A percentile compares a stretch with the other conserved stretches of the same genome.
These are phyloP conservation scores for Erynnis tages DNA, from an alignment of 2,888 invertebrate genomes.

Conservation along the genomic window DNA sequence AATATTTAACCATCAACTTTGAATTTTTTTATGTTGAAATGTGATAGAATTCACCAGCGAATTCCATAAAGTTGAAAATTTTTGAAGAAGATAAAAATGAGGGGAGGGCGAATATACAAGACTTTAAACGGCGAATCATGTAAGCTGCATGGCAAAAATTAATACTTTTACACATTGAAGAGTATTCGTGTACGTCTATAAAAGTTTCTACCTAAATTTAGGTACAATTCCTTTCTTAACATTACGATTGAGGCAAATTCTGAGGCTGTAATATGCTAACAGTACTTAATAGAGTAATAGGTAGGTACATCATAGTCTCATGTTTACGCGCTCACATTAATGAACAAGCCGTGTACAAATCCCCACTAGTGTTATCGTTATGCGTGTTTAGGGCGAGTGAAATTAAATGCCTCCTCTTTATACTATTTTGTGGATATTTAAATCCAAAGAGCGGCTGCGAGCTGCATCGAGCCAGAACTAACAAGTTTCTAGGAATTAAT, in stretches of 20 bases:
- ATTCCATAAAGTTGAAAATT: not conserved
- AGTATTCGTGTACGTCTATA: too few species aligned
- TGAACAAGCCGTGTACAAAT: conserved; percentile 20
- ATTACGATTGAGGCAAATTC: too few species aligned
- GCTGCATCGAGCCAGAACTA: conserved; percentile 45
- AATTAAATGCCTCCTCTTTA: conserved; percentile 23
- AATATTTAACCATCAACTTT: too few species aligned
- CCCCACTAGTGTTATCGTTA: conserved; percentile 13
- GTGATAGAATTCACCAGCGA: too few species aligned
- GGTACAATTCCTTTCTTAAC: too few species aligned
- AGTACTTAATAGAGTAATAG: not conserved
- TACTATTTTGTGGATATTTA: conserved; percentile 43
- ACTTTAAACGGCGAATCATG: too few species aligned
- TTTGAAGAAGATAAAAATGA: not conserved
- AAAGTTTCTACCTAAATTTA: too few species aligned
- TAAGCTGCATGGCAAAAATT: too few species aligned
- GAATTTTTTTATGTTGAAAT: too few species aligned
- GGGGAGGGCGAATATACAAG: too few species aligned
- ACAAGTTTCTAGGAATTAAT: conserved; percentile 48
- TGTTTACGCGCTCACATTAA: conserved; percentile 8
- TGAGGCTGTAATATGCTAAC: not conserved
- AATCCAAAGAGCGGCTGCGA: conserved; percentile 40
- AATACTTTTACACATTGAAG: too few species aligned
- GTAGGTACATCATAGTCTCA: conserved; percentile 1
- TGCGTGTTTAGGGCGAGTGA: conserved; percentile 15